Evolutionary conservation across 2,797 vertebrate genomes (phyloP).

Genomic region (Onychomys torridus): DNA sequence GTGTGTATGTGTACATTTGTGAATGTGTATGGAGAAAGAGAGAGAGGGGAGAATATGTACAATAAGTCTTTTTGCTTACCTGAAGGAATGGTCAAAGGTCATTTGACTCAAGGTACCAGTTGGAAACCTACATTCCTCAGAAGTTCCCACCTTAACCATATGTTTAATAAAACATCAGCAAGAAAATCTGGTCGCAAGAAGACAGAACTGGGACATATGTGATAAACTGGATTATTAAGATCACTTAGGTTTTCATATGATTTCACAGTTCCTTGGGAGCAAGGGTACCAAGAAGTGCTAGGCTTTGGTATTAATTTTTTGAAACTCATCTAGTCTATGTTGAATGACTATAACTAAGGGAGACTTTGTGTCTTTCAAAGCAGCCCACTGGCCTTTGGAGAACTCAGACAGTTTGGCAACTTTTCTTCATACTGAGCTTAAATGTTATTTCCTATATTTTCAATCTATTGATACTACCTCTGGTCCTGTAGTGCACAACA

Average conservation of each 20-base stretch:
- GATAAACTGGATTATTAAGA: not conserved
- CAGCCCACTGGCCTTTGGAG: not conserved
- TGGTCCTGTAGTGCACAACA: not conserved
- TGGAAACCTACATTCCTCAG: constrained; percentile 9
- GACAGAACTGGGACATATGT: constrained; percentile 6
- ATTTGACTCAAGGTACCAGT: constrained; percentile 22
- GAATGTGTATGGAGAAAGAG: not conserved
- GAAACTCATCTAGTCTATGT: not conserved
- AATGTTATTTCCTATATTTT: constrained; percentile 48
- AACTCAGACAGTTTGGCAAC: not conserved
- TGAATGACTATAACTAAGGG: not conserved
- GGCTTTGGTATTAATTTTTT: not conserved
- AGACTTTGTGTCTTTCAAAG: not conserved
- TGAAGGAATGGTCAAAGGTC: not conserved
- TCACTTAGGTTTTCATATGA: constrained; percentile 39
- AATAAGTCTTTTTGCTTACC: not conserved
- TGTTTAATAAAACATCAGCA: constrained; percentile 43
- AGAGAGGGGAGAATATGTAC: not conserved
- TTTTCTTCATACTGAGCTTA: constrained; percentile 39
- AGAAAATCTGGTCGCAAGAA: constrained; percentile 33
- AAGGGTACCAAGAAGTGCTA: not conserved
- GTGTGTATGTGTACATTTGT: not conserved
- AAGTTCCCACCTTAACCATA: not conserved
- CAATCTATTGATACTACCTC: not conserved
- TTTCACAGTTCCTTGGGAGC: constrained; percentile 9